Base-by-base conservation (phyloP, 2,888 invertebrate genomes). In the Eremobia ochroleuca region DNA sequence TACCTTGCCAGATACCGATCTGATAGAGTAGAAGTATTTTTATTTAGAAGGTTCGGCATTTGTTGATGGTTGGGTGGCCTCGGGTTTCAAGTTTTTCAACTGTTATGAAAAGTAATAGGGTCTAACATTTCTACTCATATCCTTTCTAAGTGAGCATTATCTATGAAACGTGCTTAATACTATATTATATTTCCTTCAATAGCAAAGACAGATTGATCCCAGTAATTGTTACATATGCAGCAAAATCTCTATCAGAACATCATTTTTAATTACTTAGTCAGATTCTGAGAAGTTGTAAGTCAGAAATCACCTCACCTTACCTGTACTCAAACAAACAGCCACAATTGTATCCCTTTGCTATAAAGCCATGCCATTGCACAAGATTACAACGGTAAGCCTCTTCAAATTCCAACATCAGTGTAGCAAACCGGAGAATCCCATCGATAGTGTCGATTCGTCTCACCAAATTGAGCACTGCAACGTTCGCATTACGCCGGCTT, bases 401-500 rank as follows among this genome's bases (percentile, higher is more conserved):
- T 49, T 81, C 65, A 55, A 72, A 81, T 72, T 59, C 74, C 43
- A 72, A 65, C 58, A 31, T 52, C 68, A 65, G 58, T 49, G 59
- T 49, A 75, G 71, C 73, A 64, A 83, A 72, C 55, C 62, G 69
- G 62, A 62, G 78, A 73, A 84, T 83, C 58, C 79, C 74, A 70
- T 83, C 73, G 77, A 81, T 80, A 75, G 65, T 34, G 62, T 64
- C 79, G 76, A 85, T 87, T 87, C 77, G 88, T 81, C 76, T 88
- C 83, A 87, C 79, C 78, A 80, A 88, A 88, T 87, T 82, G 80
- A 88, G 65, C 81, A 79, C 67, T 71, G 62, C 58, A n/a, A 49
- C 31, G 75, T 85, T 83, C 81, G 87, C 85, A 86, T 88, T 87
- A 85, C 78, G 70, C 85, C 65, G 78, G 79, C 77, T 88, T 90